These are phyloP conservation scores for Stenotaenia linearis DNA, from an alignment of 2,888 invertebrate species.

Conservation along the genomic window DNA sequence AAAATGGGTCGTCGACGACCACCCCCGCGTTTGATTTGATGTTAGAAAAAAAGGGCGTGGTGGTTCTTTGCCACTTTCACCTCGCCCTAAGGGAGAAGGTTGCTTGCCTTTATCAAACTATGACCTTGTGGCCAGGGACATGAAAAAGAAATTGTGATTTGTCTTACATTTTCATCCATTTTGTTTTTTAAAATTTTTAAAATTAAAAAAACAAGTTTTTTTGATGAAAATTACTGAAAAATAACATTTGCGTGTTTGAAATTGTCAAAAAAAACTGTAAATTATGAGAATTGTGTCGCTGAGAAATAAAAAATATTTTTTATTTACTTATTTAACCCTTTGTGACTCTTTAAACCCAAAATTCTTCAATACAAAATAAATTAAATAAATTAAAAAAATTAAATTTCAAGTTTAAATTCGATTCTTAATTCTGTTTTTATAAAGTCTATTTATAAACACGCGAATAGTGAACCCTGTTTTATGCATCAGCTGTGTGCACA, in stretches of 20 bases:
- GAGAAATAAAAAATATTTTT: background rate
- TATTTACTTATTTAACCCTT: background rate
- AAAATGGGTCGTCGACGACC: background rate
- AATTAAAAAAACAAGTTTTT: background rate
- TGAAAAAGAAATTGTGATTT: background rate
- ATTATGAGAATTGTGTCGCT: background rate
- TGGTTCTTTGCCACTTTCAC: constrained; percentile 7
- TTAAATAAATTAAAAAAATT: background rate
- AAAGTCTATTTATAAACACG: background rate
- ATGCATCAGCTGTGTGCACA: background rate
- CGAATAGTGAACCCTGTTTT: background rate
- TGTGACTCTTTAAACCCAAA: background rate
- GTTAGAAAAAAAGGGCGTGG: background rate
- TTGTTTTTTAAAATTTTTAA: background rate
- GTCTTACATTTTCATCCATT: background rate
- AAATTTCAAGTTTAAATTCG: background rate
- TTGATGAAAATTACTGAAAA: background rate
- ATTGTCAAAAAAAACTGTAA: background rate
- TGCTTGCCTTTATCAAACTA: constrained; percentile 2
- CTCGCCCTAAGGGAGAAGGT: constrained; percentile 10
- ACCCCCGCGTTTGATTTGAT: background rate
- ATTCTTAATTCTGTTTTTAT: background rate
- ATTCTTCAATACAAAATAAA: no score
- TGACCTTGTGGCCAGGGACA: constrained; percentile 9
- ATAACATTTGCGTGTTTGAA: background rate